Evolutionary conservation across 2,797 vertebrate genomes (phyloP).

Genomic region (Schizothorax lantsangensis): DNA sequence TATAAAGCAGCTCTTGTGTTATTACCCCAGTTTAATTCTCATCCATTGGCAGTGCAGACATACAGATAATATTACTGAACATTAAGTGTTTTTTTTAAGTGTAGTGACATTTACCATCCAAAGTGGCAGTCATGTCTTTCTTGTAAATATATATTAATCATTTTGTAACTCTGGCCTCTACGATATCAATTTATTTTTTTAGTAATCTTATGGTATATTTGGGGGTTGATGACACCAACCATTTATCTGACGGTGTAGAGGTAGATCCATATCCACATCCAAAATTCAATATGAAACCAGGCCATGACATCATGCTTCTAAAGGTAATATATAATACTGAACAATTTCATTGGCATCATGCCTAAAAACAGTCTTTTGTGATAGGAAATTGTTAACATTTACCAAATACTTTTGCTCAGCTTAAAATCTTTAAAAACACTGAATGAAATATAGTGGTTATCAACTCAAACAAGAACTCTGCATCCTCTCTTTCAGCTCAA

Average conservation of each 20-base stretch:
- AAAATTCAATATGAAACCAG: accelerated
- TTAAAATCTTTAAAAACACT: background rate
- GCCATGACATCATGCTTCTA: slow-evolving; percentile 71
- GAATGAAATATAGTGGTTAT: background rate
- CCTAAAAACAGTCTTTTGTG: background rate
- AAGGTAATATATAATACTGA: slow-evolving; percentile 64
- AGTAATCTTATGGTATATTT: slow-evolving; percentile 44
- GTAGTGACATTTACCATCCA: no score
- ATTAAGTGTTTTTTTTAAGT: no score
- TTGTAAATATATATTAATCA: background rate
- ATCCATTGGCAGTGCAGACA: no score
- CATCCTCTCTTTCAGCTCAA: background rate
- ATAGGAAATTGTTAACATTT: background rate
- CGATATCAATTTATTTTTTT: background rate
- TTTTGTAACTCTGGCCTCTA: no score
- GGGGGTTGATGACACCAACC: slow-evolving; percentile 10
- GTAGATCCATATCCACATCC: slow-evolving; percentile 42
- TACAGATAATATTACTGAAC: no score
- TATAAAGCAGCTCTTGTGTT: no score
- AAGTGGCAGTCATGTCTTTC: no score
- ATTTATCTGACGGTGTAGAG: accelerated
- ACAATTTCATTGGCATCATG: accelerated
- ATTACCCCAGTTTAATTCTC: no score
- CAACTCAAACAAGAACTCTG: background rate
- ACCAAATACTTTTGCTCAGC: background rate